These are phyloP conservation scores for Autographa gamma DNA, from an alignment of 2,888 invertebrate genomes.

Conservation along the genomic window DNA sequence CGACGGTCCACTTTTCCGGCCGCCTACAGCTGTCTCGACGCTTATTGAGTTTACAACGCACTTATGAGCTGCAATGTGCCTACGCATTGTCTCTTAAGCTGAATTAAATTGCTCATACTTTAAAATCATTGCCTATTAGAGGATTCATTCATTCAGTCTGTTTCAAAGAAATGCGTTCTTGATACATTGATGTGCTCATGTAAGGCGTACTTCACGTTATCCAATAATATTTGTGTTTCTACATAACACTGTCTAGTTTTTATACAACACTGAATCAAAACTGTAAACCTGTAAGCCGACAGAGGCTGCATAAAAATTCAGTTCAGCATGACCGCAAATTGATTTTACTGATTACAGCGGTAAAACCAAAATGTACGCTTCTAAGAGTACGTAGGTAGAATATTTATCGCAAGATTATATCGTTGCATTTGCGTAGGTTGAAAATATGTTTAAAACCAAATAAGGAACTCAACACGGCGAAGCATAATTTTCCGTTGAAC, in stretches of 20 bases:
- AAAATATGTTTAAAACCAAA: slow-evolving; percentile 57
- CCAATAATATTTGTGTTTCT: neutral
- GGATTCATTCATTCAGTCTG: slow-evolving; percentile 65
- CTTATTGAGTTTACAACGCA: slow-evolving; percentile 87
- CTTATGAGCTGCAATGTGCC: slow-evolving; percentile 84
- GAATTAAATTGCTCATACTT: slow-evolving; percentile 86
- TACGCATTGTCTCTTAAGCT: slow-evolving; percentile 83
- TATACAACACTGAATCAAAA: neutral
- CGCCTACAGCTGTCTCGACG: slow-evolving; percentile 86
- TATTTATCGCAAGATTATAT: slow-evolving; percentile 61
- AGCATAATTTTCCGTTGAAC: slow-evolving; percentile 57
- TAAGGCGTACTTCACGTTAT: slow-evolving; percentile 10
- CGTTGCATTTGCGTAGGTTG: slow-evolving; percentile 63
- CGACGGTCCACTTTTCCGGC: slow-evolving; percentile 83
- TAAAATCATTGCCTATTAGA: slow-evolving; percentile 76
- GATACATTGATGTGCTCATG: slow-evolving; percentile 24
- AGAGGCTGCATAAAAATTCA: neutral
- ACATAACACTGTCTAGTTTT: neutral
- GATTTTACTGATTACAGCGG: slow-evolving; percentile 9
- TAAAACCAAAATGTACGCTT: slow-evolving; percentile 30
- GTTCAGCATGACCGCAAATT: neutral
- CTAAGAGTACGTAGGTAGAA: slow-evolving; percentile 51
- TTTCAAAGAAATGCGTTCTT: slow-evolving; percentile 38
- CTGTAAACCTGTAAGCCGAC: neutral
- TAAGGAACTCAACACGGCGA: slow-evolving; percentile 43